phyloP scores from a whole-genome alignment of 1,140 invertebrate species.

The Bombus haemorrhoidalis region DNA sequence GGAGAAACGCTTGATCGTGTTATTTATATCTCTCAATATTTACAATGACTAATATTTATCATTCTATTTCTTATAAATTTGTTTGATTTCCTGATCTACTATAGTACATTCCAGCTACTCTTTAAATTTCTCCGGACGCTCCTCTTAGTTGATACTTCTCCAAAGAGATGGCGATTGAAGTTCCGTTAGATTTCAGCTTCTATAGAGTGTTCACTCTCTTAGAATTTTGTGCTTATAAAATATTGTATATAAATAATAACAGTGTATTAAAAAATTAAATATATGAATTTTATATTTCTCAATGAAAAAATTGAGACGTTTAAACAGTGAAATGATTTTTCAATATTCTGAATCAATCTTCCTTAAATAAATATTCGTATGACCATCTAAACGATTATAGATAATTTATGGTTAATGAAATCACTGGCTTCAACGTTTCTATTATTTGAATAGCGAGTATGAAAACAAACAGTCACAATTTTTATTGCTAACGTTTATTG shows the following conservation, averaged over 20 bases:
- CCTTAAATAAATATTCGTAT: not conserved
- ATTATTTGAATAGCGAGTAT: slow-evolving; percentile 19
- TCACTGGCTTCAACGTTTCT: slow-evolving; percentile 28
- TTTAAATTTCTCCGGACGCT: slow-evolving; percentile 18
- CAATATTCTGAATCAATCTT: not conserved
- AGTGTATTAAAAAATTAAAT: not conserved
- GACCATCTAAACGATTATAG: not conserved
- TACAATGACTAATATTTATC: not conserved
- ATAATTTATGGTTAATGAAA: not conserved
- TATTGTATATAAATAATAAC: not conserved
- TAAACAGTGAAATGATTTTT: not conserved
- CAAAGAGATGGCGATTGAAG: not conserved
- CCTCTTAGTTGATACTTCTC: not conserved
- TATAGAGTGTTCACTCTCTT: not conserved
- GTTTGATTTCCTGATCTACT: not conserved
- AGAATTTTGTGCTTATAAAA: not conserved
- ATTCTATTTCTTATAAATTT: not conserved
- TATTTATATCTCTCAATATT: not conserved
- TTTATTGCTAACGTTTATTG: not conserved
- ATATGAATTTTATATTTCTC: not conserved
- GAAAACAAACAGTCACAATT: not conserved
- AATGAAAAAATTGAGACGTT: not conserved
- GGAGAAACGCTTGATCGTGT: not conserved
- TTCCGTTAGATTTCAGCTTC: not conserved
- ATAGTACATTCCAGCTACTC: not conserved